Percentiles rank a stretch among this genome's conserved stretches.
Evolutionary conservation across 2,888 invertebrate genomes (phyloP).

Genomic region (Drosophila atroscutellata): DNA sequence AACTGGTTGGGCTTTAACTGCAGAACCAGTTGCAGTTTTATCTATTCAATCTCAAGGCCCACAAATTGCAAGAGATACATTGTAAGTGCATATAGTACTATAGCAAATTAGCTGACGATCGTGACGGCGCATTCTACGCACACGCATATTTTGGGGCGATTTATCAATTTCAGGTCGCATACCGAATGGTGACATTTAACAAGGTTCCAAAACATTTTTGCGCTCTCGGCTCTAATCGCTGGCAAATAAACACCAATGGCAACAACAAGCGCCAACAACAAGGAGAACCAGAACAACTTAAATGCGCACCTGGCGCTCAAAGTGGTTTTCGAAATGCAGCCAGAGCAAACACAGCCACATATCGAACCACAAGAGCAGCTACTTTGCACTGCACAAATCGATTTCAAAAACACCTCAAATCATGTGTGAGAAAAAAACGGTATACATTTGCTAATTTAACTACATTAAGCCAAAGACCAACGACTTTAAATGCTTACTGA

Average conservation of each 20-base stretch:
- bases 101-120: conserved; percentile 60
- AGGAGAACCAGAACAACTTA: conserved; percentile 78
- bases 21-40: conserved; percentile 50
- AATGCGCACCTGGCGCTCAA: conserved; percentile 73
- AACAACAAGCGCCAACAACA: conserved; percentile 48
- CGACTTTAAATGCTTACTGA: conserved; percentile 2
- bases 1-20: conserved; percentile 38
- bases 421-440: conserved; percentile 36
- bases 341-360: conserved; percentile 38
- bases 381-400: conserved; percentile 39
- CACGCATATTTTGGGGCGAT: conserved; percentile 68
- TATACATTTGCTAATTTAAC: conserved; percentile 43
- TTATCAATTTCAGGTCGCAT: conserved; percentile 78
- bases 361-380: conserved; percentile 31
- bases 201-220: conserved; percentile 67
- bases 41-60: conserved; percentile 62
- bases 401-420: conserved; percentile 29
- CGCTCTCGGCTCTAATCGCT: conserved; percentile 50
- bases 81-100: neutral
- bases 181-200: conserved; percentile 74
- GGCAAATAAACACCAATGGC: conserved; percentile 20
- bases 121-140: conserved; percentile 54
- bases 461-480: conserved; percentile 28
- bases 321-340: conserved; percentile 73
- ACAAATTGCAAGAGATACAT: conserved; percentile 56